Base-by-base conservation (phyloP, 2,113 vertebrate species). In the Hydrochoerus hydrochaeris region DNA sequence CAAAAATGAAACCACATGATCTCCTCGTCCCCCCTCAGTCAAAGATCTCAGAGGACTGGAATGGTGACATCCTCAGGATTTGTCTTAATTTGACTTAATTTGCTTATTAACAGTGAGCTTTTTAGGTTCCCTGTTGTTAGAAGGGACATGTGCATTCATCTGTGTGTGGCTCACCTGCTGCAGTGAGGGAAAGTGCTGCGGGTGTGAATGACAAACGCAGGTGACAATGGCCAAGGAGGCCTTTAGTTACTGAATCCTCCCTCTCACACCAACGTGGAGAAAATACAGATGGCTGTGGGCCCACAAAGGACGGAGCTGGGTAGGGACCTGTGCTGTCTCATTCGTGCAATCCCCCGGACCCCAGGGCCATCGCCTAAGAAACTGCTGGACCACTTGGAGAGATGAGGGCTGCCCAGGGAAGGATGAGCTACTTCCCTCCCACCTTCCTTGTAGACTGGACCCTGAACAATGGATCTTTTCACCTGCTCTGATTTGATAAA, bases 41-140 rank as follows among this genome's bases (percentile, higher is more conserved):
- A 90, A 73, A 84, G 38, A 52, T 69, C 13, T 3, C 5, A 10
- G 20, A 14, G 1, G 4, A 22, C 4, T 16, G n/a, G 24, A 12
- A 7, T 7, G 38, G 35, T 0, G 32, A 22, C 11, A 19, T 6
- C 24, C 8, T 0, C 0, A 58, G 78, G 12, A 38, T 24, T 58
- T 57, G 3, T 78, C 44, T 83, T 19, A 3, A 38, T 24, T 58
- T 57, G 3, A 71, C 44, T 83, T 19, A 3, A 38, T 16, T 35
- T 69, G 73, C 35, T 54, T 14, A 57, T 12, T 63, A 46, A 57
- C 22, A n/a, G 0, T 14, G 41, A 13, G 24, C 19, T 1, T 19
- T 65, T 7, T 4, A 54, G 46, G 9, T 7, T 46, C 30, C 46
- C 52, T 46, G 24, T 11, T 32, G 5, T 32, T 44, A 22, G 58